A percentile compares a stretch with the other conserved stretches of the same genome.
Conservation (phyloP, 92 coral and sea anemone species). For the Zoanthus solanderi region DNA sequence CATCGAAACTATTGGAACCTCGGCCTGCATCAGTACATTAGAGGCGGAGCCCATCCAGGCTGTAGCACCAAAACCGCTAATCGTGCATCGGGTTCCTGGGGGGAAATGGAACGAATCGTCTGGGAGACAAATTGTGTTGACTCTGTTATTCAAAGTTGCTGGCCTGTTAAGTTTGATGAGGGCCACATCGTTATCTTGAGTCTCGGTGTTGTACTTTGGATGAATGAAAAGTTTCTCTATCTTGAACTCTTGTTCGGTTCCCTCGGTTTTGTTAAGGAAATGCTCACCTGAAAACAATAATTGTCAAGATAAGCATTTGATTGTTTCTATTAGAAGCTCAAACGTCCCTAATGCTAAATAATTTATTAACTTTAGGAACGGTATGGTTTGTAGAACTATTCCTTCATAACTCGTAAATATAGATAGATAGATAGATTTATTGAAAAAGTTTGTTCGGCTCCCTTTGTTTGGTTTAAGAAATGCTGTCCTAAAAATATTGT, state of each 20-base stretch:
- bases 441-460: slow-evolving; percentile 67
- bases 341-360: too few species aligned
- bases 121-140: slow-evolving; percentile 82
- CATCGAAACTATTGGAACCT: slow-evolving; percentile 76
- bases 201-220: slow-evolving; percentile 68
- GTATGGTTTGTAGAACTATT: too few species aligned
- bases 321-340: too few species aligned
- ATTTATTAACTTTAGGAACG: too few species aligned
- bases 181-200: slow-evolving; percentile 82
- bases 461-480: slow-evolving; percentile 52
- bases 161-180: slow-evolving; percentile 73
- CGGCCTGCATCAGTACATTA: slow-evolving; percentile 79
- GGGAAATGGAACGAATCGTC: slow-evolving; percentile 70
- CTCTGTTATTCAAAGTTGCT: slow-evolving; percentile 74
- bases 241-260: slow-evolving; percentile 74
- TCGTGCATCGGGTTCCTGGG: slow-evolving; percentile 76
- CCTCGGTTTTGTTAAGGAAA: slow-evolving; percentile 68
- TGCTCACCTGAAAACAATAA: slow-evolving; percentile 67
- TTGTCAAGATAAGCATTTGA: too few species aligned
- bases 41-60: slow-evolving; percentile 67
- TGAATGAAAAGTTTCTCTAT: slow-evolving; percentile 72
- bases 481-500: slow-evolving; percentile 65
- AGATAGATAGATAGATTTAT: slow-evolving; percentile 74
- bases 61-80: slow-evolving; percentile 79
- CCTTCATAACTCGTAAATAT: too few species aligned